phyloP scores from a whole-genome alignment of 2,888 invertebrate genomes.

The Bhutanitis thaidina region DNA sequence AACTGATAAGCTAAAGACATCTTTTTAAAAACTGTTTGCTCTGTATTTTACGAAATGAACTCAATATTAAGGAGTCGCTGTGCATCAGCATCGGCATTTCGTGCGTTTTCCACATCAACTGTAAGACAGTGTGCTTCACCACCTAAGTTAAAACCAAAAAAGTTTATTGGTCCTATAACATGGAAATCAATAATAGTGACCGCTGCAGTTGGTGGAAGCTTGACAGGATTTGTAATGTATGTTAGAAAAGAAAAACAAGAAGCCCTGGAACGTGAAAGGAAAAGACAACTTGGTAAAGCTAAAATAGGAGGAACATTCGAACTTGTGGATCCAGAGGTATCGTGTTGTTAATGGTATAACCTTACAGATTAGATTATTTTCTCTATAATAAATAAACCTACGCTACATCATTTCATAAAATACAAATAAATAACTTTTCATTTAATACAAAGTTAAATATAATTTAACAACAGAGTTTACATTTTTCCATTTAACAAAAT shows the following conservation, averaged over 20 bases:
- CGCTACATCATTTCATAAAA: no score
- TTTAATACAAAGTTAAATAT: no score
- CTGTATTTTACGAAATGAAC: slow-evolving; percentile 45
- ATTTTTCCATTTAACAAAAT: no score
- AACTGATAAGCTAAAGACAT: slow-evolving; percentile 19
- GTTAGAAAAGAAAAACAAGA: slow-evolving; percentile 90
- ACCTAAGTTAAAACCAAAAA: slow-evolving; percentile 47
- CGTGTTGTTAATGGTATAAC: background rate
- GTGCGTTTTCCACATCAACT: slow-evolving; percentile 51
- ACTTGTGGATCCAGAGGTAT: slow-evolving; percentile 83
- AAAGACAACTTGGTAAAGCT: slow-evolving; percentile 92
- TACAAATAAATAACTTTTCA: no score
- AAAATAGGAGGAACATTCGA: slow-evolving; percentile 97
- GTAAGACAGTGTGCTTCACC: slow-evolving; percentile 52
- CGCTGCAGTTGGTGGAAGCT: slow-evolving; percentile 82
- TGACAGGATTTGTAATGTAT: slow-evolving; percentile 87
- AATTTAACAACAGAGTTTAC: no score
- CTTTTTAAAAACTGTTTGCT: background rate
- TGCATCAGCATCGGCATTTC: slow-evolving; percentile 35
- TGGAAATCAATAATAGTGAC: slow-evolving; percentile 89
- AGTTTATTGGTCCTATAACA: slow-evolving; percentile 83
- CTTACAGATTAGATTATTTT: no score
- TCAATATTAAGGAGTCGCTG: slow-evolving; percentile 46
- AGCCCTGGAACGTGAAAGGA: slow-evolving; percentile 85
- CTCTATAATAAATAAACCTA: no score